Percentiles rank a stretch among this genome's conserved stretches.
phyloP scores from a whole-genome alignment of 1,140 invertebrate genomes.

The Nylanderia fulva region DNA sequence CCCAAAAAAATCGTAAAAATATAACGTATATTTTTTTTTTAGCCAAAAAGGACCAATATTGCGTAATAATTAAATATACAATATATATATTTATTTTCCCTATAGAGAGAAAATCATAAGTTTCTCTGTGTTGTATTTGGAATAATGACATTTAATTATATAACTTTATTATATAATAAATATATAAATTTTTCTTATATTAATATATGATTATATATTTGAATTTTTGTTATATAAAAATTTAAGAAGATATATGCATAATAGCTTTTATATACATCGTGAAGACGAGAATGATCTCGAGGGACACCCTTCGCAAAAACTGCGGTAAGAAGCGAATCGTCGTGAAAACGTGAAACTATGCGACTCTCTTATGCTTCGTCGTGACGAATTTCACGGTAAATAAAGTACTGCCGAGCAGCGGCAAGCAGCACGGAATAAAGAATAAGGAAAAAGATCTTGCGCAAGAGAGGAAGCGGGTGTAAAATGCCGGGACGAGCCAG shows the following conservation, averaged over 20 bases:
- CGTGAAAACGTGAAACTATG: slow-evolving; percentile 66
- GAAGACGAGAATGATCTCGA: not conserved
- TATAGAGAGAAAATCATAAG: too few relatives aligned
- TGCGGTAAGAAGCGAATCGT: slow-evolving; percentile 61
- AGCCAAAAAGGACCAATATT: not conserved
- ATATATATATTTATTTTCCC: too few relatives aligned
- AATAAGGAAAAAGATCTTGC: slow-evolving; percentile 24
- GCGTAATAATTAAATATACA: too few relatives aligned
- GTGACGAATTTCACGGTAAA: slow-evolving; percentile 74
- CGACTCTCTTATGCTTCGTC: slow-evolving; percentile 55
- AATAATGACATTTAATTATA: too few relatives aligned
- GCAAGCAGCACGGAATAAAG: slow-evolving; percentile 30
- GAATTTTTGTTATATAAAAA: too few relatives aligned
- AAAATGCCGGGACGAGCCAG: not conserved
- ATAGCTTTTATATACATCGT: not conserved
- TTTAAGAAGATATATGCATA: slow-evolving; percentile 12
- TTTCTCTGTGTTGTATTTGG: too few relatives aligned
- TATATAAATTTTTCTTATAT: too few relatives aligned
- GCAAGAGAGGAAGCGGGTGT: not conserved
- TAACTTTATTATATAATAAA: too few relatives aligned
- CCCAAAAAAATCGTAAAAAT: not conserved
- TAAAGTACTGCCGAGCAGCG: slow-evolving; percentile 56
- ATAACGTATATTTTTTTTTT: not conserved
- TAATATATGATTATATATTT: too few relatives aligned
- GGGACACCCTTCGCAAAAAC: not conserved